Evolutionary conservation across 2,888 invertebrate species (phyloP).

Genomic region (Coremacera marginata): DNA sequence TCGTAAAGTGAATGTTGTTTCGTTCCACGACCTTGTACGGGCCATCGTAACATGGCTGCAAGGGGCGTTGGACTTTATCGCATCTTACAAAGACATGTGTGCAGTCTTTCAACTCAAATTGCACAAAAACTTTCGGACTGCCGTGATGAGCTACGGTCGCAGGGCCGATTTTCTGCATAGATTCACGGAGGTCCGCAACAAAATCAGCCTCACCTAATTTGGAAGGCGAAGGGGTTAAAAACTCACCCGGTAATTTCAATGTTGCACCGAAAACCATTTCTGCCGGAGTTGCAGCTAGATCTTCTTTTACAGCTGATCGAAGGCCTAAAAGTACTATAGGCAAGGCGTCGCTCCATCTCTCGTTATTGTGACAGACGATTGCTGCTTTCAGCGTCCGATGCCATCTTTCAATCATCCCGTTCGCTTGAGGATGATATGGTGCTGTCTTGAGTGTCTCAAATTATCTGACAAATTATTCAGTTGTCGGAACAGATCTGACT

Average conservation of each 20-base stretch:
- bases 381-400: constrained; percentile 43
- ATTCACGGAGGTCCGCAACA: too few species aligned
- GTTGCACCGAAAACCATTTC: not conserved
- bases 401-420: constrained; percentile 44
- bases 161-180: too few species aligned
- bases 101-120: too few species aligned
- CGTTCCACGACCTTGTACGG: too few species aligned
- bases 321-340: constrained; percentile 21
- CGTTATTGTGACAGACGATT: constrained; percentile 36
- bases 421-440: constrained; percentile 41
- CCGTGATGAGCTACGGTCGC: too few species aligned
- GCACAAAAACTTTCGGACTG: too few species aligned
- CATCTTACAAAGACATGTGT: too few species aligned
- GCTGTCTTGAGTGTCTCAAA: constrained; percentile 26
- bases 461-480: constrained; percentile 25
- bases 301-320: not conserved
- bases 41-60: too few species aligned
- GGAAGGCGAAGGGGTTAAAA: too few species aligned
- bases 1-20: too few species aligned
- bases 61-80: too few species aligned
- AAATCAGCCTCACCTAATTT: too few species aligned
- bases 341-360: constrained; percentile 37
- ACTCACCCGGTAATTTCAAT: not conserved
- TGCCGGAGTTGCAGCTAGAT: not conserved
- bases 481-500: constrained; percentile 43